Conservation (phyloP, 2,113 vertebrate species). For the Capra hircus region DNA sequence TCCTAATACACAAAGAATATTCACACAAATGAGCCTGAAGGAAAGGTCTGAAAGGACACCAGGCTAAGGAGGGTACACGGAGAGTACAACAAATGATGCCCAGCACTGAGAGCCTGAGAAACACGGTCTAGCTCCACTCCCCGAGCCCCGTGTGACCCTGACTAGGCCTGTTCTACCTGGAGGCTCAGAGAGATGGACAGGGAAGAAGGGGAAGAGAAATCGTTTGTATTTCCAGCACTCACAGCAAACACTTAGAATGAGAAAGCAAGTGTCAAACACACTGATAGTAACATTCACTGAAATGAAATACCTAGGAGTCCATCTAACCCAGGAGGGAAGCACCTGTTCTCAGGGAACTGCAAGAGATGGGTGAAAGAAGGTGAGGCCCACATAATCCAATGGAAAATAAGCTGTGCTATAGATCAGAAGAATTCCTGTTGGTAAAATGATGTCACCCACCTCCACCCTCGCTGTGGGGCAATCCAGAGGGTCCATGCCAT, state of each 20-base stretch:
- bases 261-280: not conserved
- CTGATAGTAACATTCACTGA: not conserved
- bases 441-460: not conserved
- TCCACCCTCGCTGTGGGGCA: not conserved
- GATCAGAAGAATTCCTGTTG: not conserved
- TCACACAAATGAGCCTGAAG: no score
- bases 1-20: no score
- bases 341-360: not conserved
- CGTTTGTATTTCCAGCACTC: not conserved
- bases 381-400: not conserved
- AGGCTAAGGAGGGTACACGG: not conserved
- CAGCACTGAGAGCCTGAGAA: not conserved
- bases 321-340: not conserved
- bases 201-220: not conserved
- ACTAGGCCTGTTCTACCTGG: not conserved
- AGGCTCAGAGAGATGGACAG: not conserved
- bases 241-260: not conserved
- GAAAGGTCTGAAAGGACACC: not conserved
- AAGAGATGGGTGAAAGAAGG: not conserved
- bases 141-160: accelerated
- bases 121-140: accelerated
- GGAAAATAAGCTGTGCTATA: not conserved
- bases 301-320: not conserved
- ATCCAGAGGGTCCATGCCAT: not conserved
- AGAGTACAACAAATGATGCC: not conserved